A percentile compares a stretch with the other conserved stretches of the same genome.
phyloP scores from a whole-genome alignment of 2,113 vertebrate genomes.

The Cyprinodon brontotheroides region DNA sequence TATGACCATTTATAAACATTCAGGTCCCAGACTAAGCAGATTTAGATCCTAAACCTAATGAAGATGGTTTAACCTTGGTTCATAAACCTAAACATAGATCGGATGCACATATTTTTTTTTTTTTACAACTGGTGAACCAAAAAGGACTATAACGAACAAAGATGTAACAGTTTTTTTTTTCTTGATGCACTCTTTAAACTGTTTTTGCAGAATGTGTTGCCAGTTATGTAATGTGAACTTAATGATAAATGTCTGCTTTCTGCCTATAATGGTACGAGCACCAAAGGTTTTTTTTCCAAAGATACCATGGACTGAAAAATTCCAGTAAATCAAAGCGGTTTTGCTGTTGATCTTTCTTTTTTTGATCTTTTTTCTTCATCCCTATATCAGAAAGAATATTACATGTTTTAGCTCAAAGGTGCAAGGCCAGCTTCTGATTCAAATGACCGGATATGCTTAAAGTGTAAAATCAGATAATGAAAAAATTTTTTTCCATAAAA shows the following conservation, averaged over 20 bases:
- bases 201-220: background rate
- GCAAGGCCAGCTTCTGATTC: background rate
- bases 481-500: slow-evolving; percentile 7
- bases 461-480: background rate
- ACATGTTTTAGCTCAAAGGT: background rate
- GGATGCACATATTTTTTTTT: background rate
- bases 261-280: no score
- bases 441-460: background rate
- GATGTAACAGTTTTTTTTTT: background rate
- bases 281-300: background rate
- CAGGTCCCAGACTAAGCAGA: background rate
- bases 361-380: background rate
- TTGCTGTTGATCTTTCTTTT: background rate
- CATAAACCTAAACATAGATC: background rate
- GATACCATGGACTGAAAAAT: background rate
- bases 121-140: background rate
- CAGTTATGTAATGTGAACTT: background rate
- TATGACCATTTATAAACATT: background rate
- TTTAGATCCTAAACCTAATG: background rate
- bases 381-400: background rate
- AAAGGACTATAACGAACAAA: background rate
- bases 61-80: background rate
- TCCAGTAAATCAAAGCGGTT: background rate
- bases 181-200: background rate
- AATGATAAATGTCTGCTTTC: background rate